phyloP scores from a whole-genome alignment of 1,140 invertebrate genomes.

The Drosophila ficusphila region DNA sequence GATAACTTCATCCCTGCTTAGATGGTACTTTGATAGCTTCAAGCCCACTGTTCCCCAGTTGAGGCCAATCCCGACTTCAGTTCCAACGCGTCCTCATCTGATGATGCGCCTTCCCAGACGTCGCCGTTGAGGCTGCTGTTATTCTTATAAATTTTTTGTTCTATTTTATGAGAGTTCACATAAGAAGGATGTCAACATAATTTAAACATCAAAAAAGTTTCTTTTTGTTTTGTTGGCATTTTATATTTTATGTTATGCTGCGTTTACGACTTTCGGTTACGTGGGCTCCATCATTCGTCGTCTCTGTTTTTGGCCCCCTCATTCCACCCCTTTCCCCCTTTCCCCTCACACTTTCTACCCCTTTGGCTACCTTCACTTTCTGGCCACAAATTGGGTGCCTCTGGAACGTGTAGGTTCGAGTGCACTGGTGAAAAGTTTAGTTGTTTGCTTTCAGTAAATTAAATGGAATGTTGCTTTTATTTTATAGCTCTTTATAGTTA shows the following conservation, averaged over 20 bases:
- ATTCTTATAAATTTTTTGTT: conserved; percentile 12
- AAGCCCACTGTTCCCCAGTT: not conserved
- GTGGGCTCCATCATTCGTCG: not conserved
- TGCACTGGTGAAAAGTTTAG: too few relatives aligned
- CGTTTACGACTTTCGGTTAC: conserved; percentile 39
- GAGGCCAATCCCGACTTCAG: conserved; percentile 1
- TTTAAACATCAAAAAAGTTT: conserved; percentile 72
- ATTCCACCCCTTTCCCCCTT: not conserved
- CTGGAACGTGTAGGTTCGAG: not conserved
- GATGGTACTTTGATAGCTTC: too few relatives aligned
- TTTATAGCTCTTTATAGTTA: too few relatives aligned
- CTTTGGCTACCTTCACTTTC: not conserved
- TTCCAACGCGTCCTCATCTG: conserved; percentile 19
- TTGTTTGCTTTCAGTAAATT: too few relatives aligned
- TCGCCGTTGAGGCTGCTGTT: conserved; percentile 30
- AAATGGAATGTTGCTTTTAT: too few relatives aligned
- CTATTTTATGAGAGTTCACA: conserved; percentile 41
- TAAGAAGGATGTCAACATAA: conserved; percentile 69
- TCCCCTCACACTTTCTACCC: not conserved
- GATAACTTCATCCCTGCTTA: too few relatives aligned
- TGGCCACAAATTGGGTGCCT: conserved; percentile 16
- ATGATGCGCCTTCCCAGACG: conserved; percentile 2
- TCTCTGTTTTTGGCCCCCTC: not conserved
- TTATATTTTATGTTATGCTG: conserved; percentile 43
- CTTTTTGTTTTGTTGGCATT: conserved; percentile 35